Conservation (phyloP, 2,113 vertebrate species). For the Hystrix cristata region DNA sequence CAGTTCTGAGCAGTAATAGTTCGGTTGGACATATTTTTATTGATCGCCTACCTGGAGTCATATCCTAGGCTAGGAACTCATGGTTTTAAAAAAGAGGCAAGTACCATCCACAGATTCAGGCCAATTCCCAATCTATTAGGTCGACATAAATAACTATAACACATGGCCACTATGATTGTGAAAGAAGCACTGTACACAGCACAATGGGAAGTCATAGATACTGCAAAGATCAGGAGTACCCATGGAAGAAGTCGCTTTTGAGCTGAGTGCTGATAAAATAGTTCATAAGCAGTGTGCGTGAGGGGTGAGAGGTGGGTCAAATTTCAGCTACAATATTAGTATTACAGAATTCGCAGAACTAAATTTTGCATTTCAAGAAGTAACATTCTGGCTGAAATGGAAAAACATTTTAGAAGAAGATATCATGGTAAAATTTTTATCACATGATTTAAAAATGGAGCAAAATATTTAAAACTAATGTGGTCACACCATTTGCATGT, state of each 20-base stretch:
- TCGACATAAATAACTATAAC: neutral
- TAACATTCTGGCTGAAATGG: neutral
- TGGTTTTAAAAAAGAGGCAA: neutral
- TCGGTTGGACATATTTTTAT: constrained; percentile 61
- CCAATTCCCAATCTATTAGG: neutral
- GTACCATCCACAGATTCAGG: constrained; percentile 11
- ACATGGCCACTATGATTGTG: neutral
- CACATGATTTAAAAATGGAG: neutral
- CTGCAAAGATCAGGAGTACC: neutral
- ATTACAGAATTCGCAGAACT: neutral
- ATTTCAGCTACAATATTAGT: neutral
- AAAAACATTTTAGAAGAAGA: neutral
- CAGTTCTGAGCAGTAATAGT: constrained; percentile 69
- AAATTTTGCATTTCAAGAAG: constrained; percentile 2
- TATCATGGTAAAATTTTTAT: neutral
- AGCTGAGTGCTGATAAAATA: neutral
- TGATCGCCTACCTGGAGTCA: constrained; percentile 73
- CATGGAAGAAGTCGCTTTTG: neutral
- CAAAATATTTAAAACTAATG: neutral
- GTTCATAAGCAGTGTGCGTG: neutral
- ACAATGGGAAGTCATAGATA: neutral
- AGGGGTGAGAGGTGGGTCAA: neutral
- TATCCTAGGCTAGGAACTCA: constrained; percentile 27
- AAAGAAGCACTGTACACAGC: neutral
- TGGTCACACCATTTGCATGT: neutral